Conservation (phyloP, 2,113 vertebrate genomes). For the Lophura nycthemera region DNA sequence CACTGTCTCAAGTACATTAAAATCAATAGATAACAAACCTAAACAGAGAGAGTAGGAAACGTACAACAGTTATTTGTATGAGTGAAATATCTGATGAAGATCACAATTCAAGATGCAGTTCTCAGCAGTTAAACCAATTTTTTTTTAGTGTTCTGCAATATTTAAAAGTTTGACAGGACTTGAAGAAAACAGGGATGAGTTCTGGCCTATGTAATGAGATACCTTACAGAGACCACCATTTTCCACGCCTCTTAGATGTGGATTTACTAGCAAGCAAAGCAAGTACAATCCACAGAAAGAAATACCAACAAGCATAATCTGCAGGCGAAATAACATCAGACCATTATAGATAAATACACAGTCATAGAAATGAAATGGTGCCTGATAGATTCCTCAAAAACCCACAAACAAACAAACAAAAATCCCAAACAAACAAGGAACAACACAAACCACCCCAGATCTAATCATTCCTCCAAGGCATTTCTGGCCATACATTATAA, state of each 20-base stretch:
- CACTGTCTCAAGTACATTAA: background rate
- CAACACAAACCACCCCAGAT: background rate
- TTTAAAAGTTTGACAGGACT: background rate
- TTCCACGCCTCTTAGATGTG: background rate
- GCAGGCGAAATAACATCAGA: background rate
- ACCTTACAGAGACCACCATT: background rate
- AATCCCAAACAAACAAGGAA: too few relatives aligned
- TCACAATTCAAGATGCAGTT: background rate
- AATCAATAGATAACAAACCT: background rate
- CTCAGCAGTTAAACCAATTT: background rate
- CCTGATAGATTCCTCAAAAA: background rate
- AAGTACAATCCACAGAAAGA: background rate
- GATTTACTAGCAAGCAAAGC: background rate
- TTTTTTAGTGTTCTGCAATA: background rate
- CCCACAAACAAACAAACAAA: background rate
- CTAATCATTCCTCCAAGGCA: background rate
- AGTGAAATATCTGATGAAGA: background rate
- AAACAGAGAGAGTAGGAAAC: background rate
- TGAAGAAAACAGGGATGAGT: background rate
- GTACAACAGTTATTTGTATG: background rate
- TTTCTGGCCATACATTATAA: rapidly evolving
- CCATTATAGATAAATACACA: background rate
- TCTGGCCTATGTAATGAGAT: background rate
- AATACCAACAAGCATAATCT: background rate
- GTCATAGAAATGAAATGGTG: background rate